Evolutionary conservation across 2,113 vertebrate genomes (phyloP), one percentile per base, ranked within the genome.

Genomic region (Chaetura pelagica): DNA sequence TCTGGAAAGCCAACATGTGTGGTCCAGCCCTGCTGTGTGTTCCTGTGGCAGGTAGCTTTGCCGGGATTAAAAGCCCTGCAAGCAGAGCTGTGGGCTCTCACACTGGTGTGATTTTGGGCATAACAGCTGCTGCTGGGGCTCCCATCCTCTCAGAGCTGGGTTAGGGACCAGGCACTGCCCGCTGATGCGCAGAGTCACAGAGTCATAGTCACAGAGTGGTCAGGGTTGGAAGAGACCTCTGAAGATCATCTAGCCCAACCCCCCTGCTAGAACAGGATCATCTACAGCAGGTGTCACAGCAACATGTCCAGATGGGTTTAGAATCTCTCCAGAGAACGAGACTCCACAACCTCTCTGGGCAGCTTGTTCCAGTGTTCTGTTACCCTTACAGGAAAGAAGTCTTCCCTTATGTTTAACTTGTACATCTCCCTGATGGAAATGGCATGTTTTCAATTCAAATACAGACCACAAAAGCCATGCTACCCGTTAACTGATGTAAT

Each of bases 81-180:
- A 64, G 12, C 59, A 54, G 20, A 0, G 0, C 12, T 30, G n/a
- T 32, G 71, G 1, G 5, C 18, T 71, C 5, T 82, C 16, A 13
- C 16, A 27, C 15, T 0, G 0, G 34, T 66, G 62, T 32, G 32
- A 32, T 63, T 77, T 82, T 52, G 22, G 66, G 12, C 42, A 46
- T 32, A 0, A 1, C 22, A 2, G 2, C 26, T 44, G 19, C 59
- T 58, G 32, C n/a, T 2, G 2, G 42, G 48, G 20, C 1, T 1
- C 32, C 15, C 1, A 2, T 14, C 12, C 15, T 42, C 46, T 34
- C 42, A 68, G n/a, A n/a, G 8, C 9, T 0, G 3, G n/a, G 18
- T 6, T 2, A 1, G 22, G 42, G 34, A 48, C 6, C 42, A 30
- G 11, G 4, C 7, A 6, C 10, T 2, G 2, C 26, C 61, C 58